Conservation (phyloP, 2,888 invertebrate genomes). For the Microctonus hyperodae region DNA sequence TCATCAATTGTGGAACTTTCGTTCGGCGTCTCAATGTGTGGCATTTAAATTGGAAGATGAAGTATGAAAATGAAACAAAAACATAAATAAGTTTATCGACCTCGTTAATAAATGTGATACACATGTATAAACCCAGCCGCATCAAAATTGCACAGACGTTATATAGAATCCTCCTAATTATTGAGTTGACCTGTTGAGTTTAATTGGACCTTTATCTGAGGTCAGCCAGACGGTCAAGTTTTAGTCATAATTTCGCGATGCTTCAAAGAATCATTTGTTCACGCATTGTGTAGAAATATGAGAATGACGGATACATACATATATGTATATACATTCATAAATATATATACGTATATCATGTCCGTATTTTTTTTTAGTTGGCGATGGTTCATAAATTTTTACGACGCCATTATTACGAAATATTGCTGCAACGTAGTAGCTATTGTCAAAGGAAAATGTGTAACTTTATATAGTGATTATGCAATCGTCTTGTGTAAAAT, state of each 20-base stretch:
- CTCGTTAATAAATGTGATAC: slow-evolving; percentile 21
- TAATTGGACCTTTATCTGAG: slow-evolving; percentile 54
- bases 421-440: not conserved
- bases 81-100: slow-evolving; percentile 34
- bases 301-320: not conserved
- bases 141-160: slow-evolving; percentile 26
- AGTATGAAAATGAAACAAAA: not conserved
- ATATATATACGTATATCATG: not conserved
- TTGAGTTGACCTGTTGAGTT: slow-evolving; percentile 49
- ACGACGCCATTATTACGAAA: slow-evolving; percentile 19
- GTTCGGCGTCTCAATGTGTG: slow-evolving; percentile 12
- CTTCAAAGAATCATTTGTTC: slow-evolving; percentile 45
- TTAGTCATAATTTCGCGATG: slow-evolving; percentile 40
- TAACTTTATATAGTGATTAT: slow-evolving; percentile 9
- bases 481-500: slow-evolving; percentile 11
- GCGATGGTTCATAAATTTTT: slow-evolving; percentile 8
- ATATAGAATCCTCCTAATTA: slow-evolving; percentile 45
- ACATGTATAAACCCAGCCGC: slow-evolving; percentile 5
- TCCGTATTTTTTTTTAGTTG: not conserved
- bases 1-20: slow-evolving; percentile 12
- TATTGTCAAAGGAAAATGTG: slow-evolving; percentile 6
- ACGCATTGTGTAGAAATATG: not conserved
- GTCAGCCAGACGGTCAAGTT: slow-evolving; percentile 40
- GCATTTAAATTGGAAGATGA: slow-evolving; percentile 12
- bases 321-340: not conserved